Evolutionary conservation across 2,888 invertebrate species (phyloP).

Genomic region (Arenicola marina): DNA sequence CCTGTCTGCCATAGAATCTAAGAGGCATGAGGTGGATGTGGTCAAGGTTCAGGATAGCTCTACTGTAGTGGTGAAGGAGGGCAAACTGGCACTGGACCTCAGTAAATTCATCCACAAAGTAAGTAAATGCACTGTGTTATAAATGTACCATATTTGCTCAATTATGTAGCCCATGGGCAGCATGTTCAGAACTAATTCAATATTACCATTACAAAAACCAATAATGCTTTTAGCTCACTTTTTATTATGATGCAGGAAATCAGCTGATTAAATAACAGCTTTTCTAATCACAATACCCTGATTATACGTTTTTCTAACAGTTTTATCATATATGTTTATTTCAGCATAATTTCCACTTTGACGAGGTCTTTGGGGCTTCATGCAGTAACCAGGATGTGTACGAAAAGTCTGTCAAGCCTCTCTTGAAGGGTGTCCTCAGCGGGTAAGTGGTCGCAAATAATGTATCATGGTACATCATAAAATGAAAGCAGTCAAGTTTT

Average conservation of each 20-base stretch:
- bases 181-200: too few relatives aligned
- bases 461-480: neutral
- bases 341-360: conserved; percentile 59
- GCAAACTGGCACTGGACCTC: conserved; percentile 55
- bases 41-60: conserved; percentile 29
- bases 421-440: conserved; percentile 52
- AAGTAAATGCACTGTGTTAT: conserved; percentile 16
- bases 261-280: too few relatives aligned
- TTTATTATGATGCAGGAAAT: too few relatives aligned
- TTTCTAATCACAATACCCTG: too few relatives aligned
- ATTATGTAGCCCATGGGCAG: too few relatives aligned
- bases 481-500: neutral
- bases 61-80: conserved; percentile 51
- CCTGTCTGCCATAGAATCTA: conserved; percentile 45
- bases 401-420: conserved; percentile 50
- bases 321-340: too few relatives aligned
- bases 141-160: neutral
- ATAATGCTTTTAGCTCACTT: too few relatives aligned
- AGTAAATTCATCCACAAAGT: conserved; percentile 57
- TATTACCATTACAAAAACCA: too few relatives aligned
- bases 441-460: too few relatives aligned
- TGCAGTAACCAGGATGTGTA: conserved; percentile 56
- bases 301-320: too few relatives aligned
- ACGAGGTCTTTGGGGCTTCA: conserved; percentile 55
- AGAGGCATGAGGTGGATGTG: conserved; percentile 48